These are phyloP conservation scores for Synanthedon formicaeformis DNA, from an alignment of 2,888 invertebrate genomes.

Conservation along the genomic window DNA sequence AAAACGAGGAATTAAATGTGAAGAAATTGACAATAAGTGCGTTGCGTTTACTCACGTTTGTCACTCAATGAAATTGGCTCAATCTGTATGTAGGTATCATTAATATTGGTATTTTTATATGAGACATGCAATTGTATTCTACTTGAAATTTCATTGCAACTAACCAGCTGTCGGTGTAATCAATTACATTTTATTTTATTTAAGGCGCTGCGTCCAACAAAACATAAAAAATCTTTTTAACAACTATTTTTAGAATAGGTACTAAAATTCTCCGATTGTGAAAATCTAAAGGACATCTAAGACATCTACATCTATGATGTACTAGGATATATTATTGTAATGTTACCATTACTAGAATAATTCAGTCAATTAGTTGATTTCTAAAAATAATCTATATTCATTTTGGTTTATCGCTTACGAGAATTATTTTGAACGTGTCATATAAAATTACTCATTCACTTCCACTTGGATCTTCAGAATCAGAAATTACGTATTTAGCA, in stretches of 20 bases:
- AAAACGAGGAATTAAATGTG: slow-evolving; percentile 11
- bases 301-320: too few relatives aligned
- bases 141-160: slow-evolving; percentile 28
- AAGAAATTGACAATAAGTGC: slow-evolving; percentile 40
- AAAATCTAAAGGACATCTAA: background rate
- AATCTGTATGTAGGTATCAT: slow-evolving; percentile 54
- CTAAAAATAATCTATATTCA: too few relatives aligned
- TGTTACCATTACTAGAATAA: too few relatives aligned
- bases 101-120: slow-evolving; percentile 61
- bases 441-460: too few relatives aligned
- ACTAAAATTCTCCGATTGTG: background rate
- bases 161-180: slow-evolving; percentile 29
- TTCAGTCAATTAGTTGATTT: too few relatives aligned
- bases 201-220: background rate
- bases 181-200: background rate
- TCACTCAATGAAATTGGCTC: slow-evolving; percentile 63
- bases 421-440: too few relatives aligned
- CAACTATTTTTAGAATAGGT: background rate
- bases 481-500: too few relatives aligned
- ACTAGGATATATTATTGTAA: too few relatives aligned
- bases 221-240: background rate
- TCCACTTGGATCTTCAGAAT: too few relatives aligned
- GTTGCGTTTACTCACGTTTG: slow-evolving; percentile 61
- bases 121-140: slow-evolving; percentile 44
- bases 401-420: too few relatives aligned